Evolutionary conservation across 2,888 invertebrate genomes (phyloP).

Genomic region (Lepidochitona cinerea): DNA sequence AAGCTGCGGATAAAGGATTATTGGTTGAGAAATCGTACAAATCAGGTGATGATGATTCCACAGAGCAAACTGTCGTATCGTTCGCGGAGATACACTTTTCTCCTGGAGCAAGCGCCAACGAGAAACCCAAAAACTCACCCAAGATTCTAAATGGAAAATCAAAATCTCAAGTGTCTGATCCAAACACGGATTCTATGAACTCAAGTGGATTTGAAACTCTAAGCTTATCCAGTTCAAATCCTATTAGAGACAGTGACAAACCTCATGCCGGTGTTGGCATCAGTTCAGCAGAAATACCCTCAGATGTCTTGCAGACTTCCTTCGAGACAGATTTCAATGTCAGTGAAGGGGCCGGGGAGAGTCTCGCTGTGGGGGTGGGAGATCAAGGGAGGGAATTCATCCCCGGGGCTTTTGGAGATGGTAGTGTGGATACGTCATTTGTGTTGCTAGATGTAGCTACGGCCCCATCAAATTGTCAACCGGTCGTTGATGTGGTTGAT

Average conservation of each 20-base stretch:
- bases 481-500: conserved; percentile 11
- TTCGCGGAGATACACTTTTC: not conserved
- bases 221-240: not conserved
- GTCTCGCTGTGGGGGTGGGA: not conserved
- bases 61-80: not conserved
- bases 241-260: not conserved
- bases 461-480: conserved; percentile 5
- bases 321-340: not conserved
- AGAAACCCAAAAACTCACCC: not conserved
- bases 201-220: not conserved
- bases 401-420: not conserved
- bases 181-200: not conserved
- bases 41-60: not conserved
- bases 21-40: not conserved
- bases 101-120: not conserved
- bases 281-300: not conserved
- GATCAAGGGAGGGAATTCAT: not conserved
- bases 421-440: not conserved
- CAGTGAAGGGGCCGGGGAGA: not conserved
- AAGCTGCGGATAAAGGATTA: not conserved
- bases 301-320: not conserved
- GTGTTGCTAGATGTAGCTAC: not conserved
- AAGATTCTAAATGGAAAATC: not conserved
- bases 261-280: not conserved
- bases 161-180: not conserved